Base-by-base conservation (phyloP, 2,888 invertebrate genomes). In the Apamea sordens region DNA sequence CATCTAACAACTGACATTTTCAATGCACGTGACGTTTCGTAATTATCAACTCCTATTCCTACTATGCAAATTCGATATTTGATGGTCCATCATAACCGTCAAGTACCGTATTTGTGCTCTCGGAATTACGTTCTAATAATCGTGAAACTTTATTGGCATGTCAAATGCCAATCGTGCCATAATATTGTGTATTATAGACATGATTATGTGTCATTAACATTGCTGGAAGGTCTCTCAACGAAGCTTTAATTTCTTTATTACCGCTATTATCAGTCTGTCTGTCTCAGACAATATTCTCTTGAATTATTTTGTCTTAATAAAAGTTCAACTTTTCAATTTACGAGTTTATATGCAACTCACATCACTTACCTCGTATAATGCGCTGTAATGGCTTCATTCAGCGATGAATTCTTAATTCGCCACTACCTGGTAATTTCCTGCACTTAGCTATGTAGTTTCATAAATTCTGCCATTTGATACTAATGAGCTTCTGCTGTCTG, bases 361-460 rank as follows among this genome's bases (percentile, higher is more conserved):
- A 50, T 47, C 72, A 71, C 59, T 74, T 44, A 13, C 32, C 50
- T 32, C 15, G 32, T 59, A 63, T 82, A 85, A 79, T 83, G 61
- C 68, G 28, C 21, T n/a, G 24, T 85, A 83, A 85, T 85, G 63
- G 50, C 79, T 85, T 80, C 72, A 85, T 85, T 75, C n/a, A 36
- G 73, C 59, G 47, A 73, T 85, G 70, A 78, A 79, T 85, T 71
- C 47, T 73, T 73, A 67, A 84, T 70, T 56, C 36, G 18, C 13
- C 32, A 32, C 21, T 56, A 47, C 64, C 18, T 28, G 36, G 72
- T 63, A 76, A 85, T 79, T 85, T 85, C 5, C 64, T 18, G n/a
- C 72, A 76, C 71, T 68, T 72, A 21, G 13, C 67, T 44, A 8
- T 36, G 50, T 41, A 63, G 8, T 67, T 78, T 61, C 67, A 64